phyloP scores from a whole-genome alignment of 2,797 vertebrate genomes.

The Gorsachius magnificus region DNA sequence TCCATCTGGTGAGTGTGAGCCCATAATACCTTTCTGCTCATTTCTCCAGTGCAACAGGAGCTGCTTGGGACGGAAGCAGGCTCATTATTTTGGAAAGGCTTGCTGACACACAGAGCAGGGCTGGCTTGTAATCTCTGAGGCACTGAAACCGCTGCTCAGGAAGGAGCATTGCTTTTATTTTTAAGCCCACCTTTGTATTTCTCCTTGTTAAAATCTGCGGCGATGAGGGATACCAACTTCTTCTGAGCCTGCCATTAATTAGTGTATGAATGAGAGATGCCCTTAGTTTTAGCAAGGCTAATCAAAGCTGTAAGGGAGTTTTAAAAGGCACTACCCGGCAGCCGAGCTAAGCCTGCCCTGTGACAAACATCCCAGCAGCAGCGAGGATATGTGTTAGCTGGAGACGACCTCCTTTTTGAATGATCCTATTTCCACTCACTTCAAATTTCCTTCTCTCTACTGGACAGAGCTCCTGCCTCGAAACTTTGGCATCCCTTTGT shows the following conservation, averaged over 20 bases:
- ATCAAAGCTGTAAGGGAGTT: constrained; percentile 29
- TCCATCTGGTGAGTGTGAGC: constrained; percentile 67
- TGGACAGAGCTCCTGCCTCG: background rate
- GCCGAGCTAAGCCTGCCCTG: background rate
- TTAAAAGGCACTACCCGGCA: background rate
- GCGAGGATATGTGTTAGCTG: background rate
- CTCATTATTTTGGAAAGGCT: constrained; percentile 61
- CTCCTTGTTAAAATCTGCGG: constrained; percentile 50
- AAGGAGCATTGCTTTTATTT: constrained; percentile 58
- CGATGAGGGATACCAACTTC: background rate
- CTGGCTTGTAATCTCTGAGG: constrained; percentile 50
- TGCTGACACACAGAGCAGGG: constrained; percentile 49
- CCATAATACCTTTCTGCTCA: constrained; percentile 68
- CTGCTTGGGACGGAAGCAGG: constrained; percentile 51
- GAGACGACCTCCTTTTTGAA: background rate
- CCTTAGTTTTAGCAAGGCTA: constrained; percentile 43
- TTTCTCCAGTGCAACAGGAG: constrained; percentile 64
- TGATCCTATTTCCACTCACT: background rate
- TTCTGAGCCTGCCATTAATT: constrained; percentile 52
- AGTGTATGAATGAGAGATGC: constrained; percentile 43
- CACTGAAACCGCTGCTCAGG: constrained; percentile 48
- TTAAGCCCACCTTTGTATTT: constrained; percentile 59
- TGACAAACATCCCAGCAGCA: constrained; percentile 4
- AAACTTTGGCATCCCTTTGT: background rate
- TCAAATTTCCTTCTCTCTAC: background rate